Evolutionary conservation across 2,888 invertebrate genomes (phyloP).

Genomic region (Cryptocephalus primarius): DNA sequence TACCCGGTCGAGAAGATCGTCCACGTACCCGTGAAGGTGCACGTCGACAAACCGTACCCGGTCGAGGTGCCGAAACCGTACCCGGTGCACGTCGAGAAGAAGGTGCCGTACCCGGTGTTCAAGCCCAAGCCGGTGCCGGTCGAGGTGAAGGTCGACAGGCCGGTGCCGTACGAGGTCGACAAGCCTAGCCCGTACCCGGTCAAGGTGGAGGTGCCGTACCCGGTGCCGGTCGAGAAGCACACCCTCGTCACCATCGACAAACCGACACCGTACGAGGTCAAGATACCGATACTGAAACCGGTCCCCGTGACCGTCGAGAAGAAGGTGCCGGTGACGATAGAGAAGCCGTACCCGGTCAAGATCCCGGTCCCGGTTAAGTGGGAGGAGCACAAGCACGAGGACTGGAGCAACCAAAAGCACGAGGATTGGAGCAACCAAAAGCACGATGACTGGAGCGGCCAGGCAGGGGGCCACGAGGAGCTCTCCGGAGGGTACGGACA

Average conservation of each 20-base stretch:
- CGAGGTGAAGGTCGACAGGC: constrained; percentile 55
- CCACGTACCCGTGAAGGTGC: constrained; percentile 60
- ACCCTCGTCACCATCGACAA: constrained; percentile 57
- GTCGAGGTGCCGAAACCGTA: constrained; percentile 57
- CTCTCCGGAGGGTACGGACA: constrained; percentile 5
- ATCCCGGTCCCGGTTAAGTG: constrained; percentile 46
- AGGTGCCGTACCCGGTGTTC: constrained; percentile 63
- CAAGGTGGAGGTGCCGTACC: constrained; percentile 61
- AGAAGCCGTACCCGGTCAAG: constrained; percentile 56
- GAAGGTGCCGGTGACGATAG: constrained; percentile 31
- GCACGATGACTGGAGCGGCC: constrained; percentile 14
- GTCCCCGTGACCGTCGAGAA: constrained; percentile 47
- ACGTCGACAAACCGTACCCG: constrained; percentile 56
- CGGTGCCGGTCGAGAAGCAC: constrained; percentile 57
- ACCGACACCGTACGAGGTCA: constrained; percentile 53
- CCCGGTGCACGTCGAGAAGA: constrained; percentile 61
- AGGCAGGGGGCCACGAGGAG: constrained; percentile 15
- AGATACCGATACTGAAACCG: constrained; percentile 50
- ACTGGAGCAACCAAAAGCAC: constrained; percentile 15
- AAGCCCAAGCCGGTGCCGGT: constrained; percentile 62
- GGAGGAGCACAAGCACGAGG: constrained; percentile 18
- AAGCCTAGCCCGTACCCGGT: constrained; percentile 68
- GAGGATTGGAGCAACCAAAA: constrained; percentile 15
- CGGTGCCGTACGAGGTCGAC: constrained; percentile 63
- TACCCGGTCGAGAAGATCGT: constrained; percentile 65